These are phyloP conservation scores for Drosophila carrolli DNA, from an alignment of 1,140 invertebrate species.

Conservation along the genomic window DNA sequence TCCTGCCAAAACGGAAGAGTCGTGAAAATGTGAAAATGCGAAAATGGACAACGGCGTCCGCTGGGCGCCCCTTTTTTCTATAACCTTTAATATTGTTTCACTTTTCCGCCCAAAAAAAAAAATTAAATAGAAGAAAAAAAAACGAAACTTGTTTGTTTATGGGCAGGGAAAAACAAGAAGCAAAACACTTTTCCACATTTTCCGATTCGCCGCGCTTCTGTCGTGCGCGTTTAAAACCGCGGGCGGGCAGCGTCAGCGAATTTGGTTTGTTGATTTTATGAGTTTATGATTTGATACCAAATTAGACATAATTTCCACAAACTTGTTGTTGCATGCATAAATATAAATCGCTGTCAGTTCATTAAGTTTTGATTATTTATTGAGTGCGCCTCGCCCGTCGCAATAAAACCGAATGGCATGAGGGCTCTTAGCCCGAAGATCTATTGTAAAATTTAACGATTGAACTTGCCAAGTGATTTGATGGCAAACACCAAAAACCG, in stretches of 20 bases:
- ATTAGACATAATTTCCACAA: constrained; percentile 55
- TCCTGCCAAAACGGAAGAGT: constrained; percentile 69
- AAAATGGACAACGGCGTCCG: constrained; percentile 44
- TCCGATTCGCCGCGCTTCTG: constrained; percentile 48
- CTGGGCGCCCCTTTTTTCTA: constrained; percentile 45
- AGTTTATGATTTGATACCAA: constrained; percentile 74
- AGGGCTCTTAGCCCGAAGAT: constrained; percentile 19
- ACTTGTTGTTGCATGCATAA: constrained; percentile 52
- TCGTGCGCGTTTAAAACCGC: constrained; percentile 45
- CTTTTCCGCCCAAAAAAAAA: constrained; percentile 3
- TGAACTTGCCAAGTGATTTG: constrained; percentile 28
- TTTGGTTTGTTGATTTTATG: constrained; percentile 71
- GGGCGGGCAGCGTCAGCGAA: constrained; percentile 33
- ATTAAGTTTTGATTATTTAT: constrained; percentile 71
- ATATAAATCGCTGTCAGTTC: constrained; percentile 75
- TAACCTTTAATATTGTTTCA: constrained; percentile 44
- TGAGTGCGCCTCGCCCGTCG: constrained; percentile 20
- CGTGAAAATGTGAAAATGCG: constrained; percentile 44
- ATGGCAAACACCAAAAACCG: not conserved
- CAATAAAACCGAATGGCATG: constrained; percentile 32
- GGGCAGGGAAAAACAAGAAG: not conserved
- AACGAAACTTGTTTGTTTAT: constrained; percentile 7
- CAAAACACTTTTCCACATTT: constrained; percentile 25
- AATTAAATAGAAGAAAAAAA: not conserved
- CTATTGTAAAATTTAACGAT: constrained; percentile 34